Base-by-base conservation (phyloP, 1,140 invertebrate genomes). In the Neodiprion virginianus region DNA sequence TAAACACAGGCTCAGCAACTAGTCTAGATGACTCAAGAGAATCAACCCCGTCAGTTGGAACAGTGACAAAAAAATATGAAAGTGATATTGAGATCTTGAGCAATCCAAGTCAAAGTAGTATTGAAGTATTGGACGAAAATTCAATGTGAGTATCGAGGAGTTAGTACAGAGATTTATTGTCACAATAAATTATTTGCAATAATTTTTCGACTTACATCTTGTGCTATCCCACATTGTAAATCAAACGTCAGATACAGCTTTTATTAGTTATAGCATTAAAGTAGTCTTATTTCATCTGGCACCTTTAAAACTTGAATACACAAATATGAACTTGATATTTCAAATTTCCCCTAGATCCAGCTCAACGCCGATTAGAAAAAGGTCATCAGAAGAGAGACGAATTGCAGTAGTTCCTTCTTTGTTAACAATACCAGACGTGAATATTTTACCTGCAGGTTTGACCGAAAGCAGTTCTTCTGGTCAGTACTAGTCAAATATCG, bases 31-130 rank as follows among this genome's bases (percentile, higher is more conserved):
- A 86, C 72, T 89, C 88, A 1, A 79, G 86, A 67, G 88, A 88
- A 61, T 88, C 86, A 1, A 88, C 86, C 8, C 87, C 87, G 48
- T 86, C 89, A 7, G 83, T 87, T 50, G 89, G 88, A 65, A 86
- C 85, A 21, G 78, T 85, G 1, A 84, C 86, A 50, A 89, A 85
- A 71, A 89, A 85, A 75, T 88, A 87, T 68, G 92, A 92, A 77
- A 92, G 91, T 79, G 91, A 92, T 78, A 90, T 92, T 76, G 92
- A 92, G 81, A 86, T 92, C 66, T 87, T 92, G n/a, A 92, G 91
- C 67, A 92, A 92, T 86, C 91, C 91, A 14, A 92, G 91, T 85
- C 90, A 92, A 79, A 92, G 91, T 80, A 92, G 91, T 74, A 92
- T 93, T 21, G 92, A 92, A 84, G 89, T 93, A 49, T 76, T 92